Percentiles rank a stretch among this genome's conserved stretches.
These are phyloP conservation scores for Ericerus pela DNA, from an alignment of 1,140 invertebrate genomes.

Conservation along the genomic window DNA sequence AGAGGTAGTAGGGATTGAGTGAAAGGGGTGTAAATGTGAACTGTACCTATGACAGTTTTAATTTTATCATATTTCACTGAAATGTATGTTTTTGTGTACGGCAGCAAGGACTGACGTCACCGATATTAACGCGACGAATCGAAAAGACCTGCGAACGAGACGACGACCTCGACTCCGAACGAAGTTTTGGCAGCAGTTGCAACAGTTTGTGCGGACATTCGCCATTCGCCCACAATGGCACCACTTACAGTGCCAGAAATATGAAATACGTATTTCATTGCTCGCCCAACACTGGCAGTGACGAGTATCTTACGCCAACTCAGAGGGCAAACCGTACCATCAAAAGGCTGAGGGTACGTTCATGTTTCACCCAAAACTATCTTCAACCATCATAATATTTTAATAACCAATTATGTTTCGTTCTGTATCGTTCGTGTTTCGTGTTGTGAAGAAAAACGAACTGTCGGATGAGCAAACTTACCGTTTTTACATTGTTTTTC, in stretches of 20 bases:
- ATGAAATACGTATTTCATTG: constrained; percentile 70
- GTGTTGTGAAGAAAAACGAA: too few species aligned
- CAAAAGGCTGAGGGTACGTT: constrained; percentile 40
- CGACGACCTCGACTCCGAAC: constrained; percentile 58
- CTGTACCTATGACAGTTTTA: too few species aligned
- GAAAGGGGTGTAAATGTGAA: too few species aligned
- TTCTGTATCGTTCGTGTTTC: too few species aligned
- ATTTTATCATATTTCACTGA: too few species aligned
- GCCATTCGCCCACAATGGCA: constrained; percentile 61
- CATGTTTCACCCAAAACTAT: background rate
- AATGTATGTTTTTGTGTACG: too few species aligned
- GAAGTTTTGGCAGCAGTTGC: constrained; percentile 54
- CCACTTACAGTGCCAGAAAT: constrained; percentile 49
- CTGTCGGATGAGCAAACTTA: too few species aligned
- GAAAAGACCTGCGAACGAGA: constrained; percentile 27
- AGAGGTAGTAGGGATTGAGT: too few species aligned
- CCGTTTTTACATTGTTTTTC: too few species aligned
- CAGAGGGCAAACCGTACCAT: constrained; percentile 66
- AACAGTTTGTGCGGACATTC: constrained; percentile 47
- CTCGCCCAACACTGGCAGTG: constrained; percentile 53
- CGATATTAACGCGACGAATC: background rate
- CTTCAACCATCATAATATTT: too few species aligned
- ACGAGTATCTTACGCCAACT: constrained; percentile 72
- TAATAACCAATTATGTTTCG: too few species aligned
- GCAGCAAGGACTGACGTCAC: background rate